These are phyloP conservation scores for Bombus superbus DNA, from an alignment of 1,140 invertebrate genomes.

Conservation along the genomic window DNA sequence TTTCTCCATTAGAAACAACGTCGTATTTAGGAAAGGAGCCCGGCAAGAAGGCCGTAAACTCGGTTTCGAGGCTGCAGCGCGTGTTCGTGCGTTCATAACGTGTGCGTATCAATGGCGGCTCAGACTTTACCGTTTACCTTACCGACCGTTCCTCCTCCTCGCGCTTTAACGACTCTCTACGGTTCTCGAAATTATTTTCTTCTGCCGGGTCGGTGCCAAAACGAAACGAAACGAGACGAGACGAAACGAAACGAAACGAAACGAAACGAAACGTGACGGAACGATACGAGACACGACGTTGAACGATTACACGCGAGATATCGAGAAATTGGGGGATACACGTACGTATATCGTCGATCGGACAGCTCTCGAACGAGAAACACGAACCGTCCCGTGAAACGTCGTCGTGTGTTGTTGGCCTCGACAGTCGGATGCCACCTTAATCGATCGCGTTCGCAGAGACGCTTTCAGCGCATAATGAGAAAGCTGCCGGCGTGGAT, in stretches of 20 bases:
- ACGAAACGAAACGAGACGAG: neutral
- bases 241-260: neutral
- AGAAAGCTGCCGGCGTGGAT: constrained; percentile 32
- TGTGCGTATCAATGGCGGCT: constrained; percentile 81
- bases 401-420: neutral
- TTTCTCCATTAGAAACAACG: neutral
- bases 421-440: neutral
- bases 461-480: constrained; percentile 53
- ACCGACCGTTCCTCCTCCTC: constrained; percentile 42
- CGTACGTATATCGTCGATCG: neutral
- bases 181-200: neutral
- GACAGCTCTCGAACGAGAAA: too few species aligned
- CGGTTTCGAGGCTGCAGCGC: constrained; percentile 7
- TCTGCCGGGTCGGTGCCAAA: neutral
- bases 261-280: neutral
- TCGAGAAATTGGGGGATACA: neutral
- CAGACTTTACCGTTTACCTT: constrained; percentile 68
- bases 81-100: constrained; percentile 26
- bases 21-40: neutral
- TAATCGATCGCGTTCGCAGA: constrained; percentile 42
- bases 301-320: neutral
- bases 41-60: neutral
- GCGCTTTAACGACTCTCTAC: neutral
- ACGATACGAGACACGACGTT: neutral
- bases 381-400: neutral